These are phyloP conservation scores for Melospiza melodia DNA, from an alignment of 2,113 vertebrate species.

Conservation along the genomic window DNA sequence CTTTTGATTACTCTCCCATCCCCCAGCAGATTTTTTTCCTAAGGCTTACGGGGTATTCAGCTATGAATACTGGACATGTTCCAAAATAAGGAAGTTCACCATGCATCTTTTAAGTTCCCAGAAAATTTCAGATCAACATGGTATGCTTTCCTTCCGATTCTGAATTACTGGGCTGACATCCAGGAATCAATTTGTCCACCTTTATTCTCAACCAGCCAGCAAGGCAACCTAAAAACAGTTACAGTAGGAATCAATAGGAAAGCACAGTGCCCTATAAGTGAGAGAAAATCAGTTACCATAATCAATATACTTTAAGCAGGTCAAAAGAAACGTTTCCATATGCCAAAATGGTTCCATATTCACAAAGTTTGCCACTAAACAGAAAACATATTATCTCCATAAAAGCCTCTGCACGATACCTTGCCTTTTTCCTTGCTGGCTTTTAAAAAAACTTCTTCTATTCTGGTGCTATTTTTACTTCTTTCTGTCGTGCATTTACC, in stretches of 20 bases:
- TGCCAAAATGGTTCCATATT: constrained; percentile 74
- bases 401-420: background rate
- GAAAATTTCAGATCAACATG: constrained; percentile 15
- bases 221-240: constrained; percentile 61
- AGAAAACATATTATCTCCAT: constrained; percentile 67
- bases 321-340: constrained; percentile 73
- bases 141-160: background rate
- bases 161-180: background rate
- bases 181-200: constrained; percentile 39
- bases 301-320: constrained; percentile 71
- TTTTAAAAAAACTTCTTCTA: background rate
- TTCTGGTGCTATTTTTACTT: background rate
- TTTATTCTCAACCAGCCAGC: constrained; percentile 25
- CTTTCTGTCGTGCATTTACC: background rate
- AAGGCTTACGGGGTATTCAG: background rate
- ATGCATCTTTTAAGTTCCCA: constrained; percentile 21
- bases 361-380: constrained; percentile 55
- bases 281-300: constrained; percentile 74
- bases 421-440: background rate
- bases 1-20: constrained; percentile 32
- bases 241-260: constrained; percentile 69
- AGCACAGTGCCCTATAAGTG: constrained; percentile 52
- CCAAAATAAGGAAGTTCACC: constrained; percentile 12
- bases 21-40: background rate
- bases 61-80: constrained; percentile 20